Percentiles rank a stretch among this genome's conserved stretches.
Conservation (phyloP, 2,888 invertebrate genomes). For the Slavum lentiscoides region DNA sequence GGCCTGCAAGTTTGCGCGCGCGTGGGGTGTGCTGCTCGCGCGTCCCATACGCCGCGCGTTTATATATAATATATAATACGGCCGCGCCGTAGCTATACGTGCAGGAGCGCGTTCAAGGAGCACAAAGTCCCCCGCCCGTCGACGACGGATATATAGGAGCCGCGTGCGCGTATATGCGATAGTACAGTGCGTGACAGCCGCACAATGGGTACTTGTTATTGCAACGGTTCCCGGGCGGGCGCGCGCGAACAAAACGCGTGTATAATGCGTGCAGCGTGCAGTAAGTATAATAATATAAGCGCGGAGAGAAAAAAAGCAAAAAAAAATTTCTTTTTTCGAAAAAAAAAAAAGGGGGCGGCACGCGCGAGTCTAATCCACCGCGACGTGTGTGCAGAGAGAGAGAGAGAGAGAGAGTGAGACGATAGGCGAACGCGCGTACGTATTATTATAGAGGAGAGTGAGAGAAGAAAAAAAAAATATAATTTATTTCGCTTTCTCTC, state of each 20-base stretch:
- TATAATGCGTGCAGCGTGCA: not conserved
- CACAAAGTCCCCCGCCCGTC: not conserved
- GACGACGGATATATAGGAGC: not conserved
- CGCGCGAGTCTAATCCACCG: conserved; percentile 52
- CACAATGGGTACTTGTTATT: conserved; percentile 53
- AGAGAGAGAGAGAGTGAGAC: not conserved
- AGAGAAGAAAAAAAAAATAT: not conserved
- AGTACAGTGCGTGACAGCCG: conserved; percentile 36
- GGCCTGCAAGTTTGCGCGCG: conserved; percentile 16
- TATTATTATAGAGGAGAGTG: not conserved
- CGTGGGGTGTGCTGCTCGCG: conserved; percentile 21
- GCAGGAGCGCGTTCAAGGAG: not conserved
- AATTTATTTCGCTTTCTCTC: conserved; percentile 43
- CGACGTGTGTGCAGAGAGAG: conserved; percentile 22
- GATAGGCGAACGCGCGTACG: not conserved
- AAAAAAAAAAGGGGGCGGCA: conserved; percentile 37
- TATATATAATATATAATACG: not conserved
- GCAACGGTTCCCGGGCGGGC: conserved; percentile 45
- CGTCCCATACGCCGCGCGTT: not conserved
- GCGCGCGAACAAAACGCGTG: conserved; percentile 41
- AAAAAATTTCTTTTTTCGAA: conserved; percentile 7
- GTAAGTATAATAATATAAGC: not conserved
- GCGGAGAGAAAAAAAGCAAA: conserved; percentile 1
- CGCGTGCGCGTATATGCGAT: not conserved
- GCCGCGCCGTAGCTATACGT: not conserved